Conservation (phyloP, 2,888 invertebrate species). For the Strigamia transsilvanica region DNA sequence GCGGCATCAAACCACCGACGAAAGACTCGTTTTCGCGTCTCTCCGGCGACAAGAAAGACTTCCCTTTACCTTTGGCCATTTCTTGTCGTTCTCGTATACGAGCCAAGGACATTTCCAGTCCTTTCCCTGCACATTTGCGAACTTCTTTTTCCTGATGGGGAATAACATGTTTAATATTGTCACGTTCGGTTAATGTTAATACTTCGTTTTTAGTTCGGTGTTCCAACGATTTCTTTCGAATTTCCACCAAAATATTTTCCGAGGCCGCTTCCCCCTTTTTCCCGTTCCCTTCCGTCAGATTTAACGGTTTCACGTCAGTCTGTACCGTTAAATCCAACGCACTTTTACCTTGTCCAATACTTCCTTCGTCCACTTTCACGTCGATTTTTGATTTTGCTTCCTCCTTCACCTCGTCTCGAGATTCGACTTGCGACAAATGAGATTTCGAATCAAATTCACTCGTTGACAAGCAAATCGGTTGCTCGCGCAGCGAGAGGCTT, state of each 20-base stretch:
- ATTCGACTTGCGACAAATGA: not conserved
- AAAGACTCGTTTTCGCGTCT: not conserved
- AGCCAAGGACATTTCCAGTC: conserved; percentile 19
- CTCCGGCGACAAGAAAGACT: not conserved
- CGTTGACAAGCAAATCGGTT: not conserved
- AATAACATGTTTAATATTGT: not conserved
- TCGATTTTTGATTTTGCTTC: conserved; percentile 10
- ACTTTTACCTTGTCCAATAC: not conserved
- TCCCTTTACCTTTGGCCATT: conserved; percentile 5
- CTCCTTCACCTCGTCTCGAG: not conserved
- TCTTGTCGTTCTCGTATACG: conserved; percentile 15
- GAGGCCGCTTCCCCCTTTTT: not conserved
- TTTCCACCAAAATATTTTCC: conserved; percentile 4
- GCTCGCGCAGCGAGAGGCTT: not conserved
- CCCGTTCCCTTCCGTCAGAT: not conserved
- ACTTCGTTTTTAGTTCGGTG: not conserved
- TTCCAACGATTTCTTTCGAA: conserved; percentile 7
- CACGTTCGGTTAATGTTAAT: not conserved
- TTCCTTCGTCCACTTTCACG: not conserved
- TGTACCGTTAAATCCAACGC: conserved; percentile 9
- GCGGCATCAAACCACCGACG: not conserved
- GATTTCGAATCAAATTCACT: conserved; percentile 5
- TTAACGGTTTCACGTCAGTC: not conserved
- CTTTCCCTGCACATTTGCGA: conserved; percentile 24
- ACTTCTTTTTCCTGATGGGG: conserved; percentile 34